Evolutionary conservation across 2,797 vertebrate species (phyloP), one percentile per base, ranked within the genome.

Genomic region (Leptoclinus maculatus): DNA sequence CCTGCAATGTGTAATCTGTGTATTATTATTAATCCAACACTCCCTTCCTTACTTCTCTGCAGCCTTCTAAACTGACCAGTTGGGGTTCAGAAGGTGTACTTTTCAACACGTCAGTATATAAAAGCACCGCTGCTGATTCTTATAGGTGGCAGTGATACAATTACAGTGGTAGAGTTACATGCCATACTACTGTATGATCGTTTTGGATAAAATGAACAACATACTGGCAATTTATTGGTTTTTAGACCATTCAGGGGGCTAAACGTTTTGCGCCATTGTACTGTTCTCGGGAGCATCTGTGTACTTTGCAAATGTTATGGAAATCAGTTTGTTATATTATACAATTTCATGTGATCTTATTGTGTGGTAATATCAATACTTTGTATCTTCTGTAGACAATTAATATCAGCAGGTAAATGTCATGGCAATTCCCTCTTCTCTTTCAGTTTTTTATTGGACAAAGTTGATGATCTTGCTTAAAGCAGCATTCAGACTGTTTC

Each of bases 1-100:
- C 58, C 43, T 77, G 29, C 72, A 34, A 19, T 51, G 51, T 78
- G 13, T 66, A 36, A 66, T 71, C 45, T 66, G 27, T 17, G 6
- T 17, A 29, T 41, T 23, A 36, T 66, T 76, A 7, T 71, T 68
- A 2, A 67, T 82, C 4, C 11, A 62, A 69, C 16, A 47, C 17
- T 34, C 4, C 16, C 2, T 66, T 49, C 13, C 21, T 29, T 43
- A 36, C n/a, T 63, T 49, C n/a, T 66, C 53, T 57, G 14, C 3
- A 9, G 19, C 23, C n/a, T 59, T 45, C 41, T 32, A 16, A 56
- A 56, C 25, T 27, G 53, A 56, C 6, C 13, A 39, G 49, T 45
- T 64, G 4, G 8, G 21, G n/a, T 23, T 58, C 7, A 54, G 63
- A 56, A 38, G 23, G 13, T 8, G 43, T 27, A 3, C 4, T 21